Percentiles rank a stretch among this genome's conserved stretches.
These are phyloP conservation scores for Hoplostethus atlanticus DNA, from an alignment of 2,797 vertebrate species.

Conservation along the genomic window DNA sequence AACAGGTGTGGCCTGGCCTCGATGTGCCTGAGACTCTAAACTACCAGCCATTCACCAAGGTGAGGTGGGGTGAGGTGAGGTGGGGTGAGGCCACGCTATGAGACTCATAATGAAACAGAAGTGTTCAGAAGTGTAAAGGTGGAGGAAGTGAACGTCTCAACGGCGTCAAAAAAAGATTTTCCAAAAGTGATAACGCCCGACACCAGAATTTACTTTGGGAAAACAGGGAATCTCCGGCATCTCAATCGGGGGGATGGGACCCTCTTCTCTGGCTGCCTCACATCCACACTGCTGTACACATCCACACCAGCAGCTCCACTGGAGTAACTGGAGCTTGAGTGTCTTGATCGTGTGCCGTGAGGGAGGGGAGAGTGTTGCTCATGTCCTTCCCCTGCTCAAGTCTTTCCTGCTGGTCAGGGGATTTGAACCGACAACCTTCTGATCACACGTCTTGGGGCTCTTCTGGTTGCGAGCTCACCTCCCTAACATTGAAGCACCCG, in stretches of 20 bases:
- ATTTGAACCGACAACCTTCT: conserved; percentile 7
- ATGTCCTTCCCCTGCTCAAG: conserved; percentile 30
- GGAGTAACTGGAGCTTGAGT: conserved; percentile 43
- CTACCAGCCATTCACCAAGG: conserved; percentile 86
- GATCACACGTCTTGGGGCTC: conserved; percentile 21
- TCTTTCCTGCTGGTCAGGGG: conserved; percentile 39
- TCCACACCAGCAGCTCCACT: conserved; percentile 24
- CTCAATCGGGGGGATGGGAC: no score
- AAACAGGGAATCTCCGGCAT: no score
- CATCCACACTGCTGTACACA: no score
- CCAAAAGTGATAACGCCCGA: no score
- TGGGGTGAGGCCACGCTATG: no score
- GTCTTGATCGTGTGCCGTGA: conserved; percentile 42
- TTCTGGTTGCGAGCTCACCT: neutral
- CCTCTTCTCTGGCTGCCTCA: neutral
- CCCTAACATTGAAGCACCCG: no score
- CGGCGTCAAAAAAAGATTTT: no score
- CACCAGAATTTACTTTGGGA: no score
- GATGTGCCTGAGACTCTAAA: conserved; percentile 54
- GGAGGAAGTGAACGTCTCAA: neutral
- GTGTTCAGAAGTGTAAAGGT: conserved; percentile 40
- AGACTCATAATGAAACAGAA: conserved; percentile 79
- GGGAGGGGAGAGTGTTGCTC: conserved; percentile 49
- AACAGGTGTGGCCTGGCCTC: conserved; percentile 62
- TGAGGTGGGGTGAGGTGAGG: no score